phyloP scores from a whole-genome alignment of 2,888 invertebrate species.

The Chymomyza caudatula region DNA sequence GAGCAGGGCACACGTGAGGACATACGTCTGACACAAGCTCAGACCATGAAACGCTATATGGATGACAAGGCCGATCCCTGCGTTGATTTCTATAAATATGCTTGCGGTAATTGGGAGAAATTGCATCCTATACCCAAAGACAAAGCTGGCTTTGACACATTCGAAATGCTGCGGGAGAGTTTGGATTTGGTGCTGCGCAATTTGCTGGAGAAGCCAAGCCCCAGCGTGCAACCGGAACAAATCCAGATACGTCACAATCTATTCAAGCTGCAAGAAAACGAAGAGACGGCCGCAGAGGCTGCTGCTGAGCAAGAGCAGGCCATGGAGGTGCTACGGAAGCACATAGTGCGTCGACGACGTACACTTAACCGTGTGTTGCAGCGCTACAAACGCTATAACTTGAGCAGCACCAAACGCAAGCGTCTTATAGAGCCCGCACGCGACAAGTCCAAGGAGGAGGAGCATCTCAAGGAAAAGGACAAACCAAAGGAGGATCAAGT shows the following conservation, averaged over 20 bases:
- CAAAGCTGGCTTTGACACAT: slow-evolving; percentile 92
- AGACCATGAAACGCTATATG: slow-evolving; percentile 88
- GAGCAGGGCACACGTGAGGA: slow-evolving; percentile 77
- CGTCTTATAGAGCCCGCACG: slow-evolving; percentile 54
- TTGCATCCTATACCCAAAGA: slow-evolving; percentile 92
- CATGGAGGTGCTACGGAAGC: slow-evolving; percentile 53
- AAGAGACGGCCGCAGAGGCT: slow-evolving; percentile 5
- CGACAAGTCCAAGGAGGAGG: slow-evolving; percentile 48
- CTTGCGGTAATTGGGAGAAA: slow-evolving; percentile 91
- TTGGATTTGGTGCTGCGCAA: slow-evolving; percentile 84
- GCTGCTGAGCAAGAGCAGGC: slow-evolving; percentile 47
- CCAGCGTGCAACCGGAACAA: slow-evolving; percentile 15
- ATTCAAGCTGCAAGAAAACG: slow-evolving; percentile 47
- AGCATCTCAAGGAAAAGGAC: slow-evolving; percentile 10
- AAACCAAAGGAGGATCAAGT: not conserved
- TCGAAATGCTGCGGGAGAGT: slow-evolving; percentile 92
- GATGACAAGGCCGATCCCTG: slow-evolving; percentile 86
- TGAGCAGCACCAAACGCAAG: slow-evolving; percentile 56
- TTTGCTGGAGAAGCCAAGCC: slow-evolving; percentile 80
- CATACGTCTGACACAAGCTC: slow-evolving; percentile 82
- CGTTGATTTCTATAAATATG: slow-evolving; percentile 89
- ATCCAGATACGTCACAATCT: slow-evolving; percentile 32
- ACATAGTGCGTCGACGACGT: slow-evolving; percentile 66
- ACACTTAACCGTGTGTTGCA: slow-evolving; percentile 59
- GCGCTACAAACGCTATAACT: slow-evolving; percentile 66